phyloP scores from a whole-genome alignment of 1,140 invertebrate genomes.

The Drosophila azteca region DNA sequence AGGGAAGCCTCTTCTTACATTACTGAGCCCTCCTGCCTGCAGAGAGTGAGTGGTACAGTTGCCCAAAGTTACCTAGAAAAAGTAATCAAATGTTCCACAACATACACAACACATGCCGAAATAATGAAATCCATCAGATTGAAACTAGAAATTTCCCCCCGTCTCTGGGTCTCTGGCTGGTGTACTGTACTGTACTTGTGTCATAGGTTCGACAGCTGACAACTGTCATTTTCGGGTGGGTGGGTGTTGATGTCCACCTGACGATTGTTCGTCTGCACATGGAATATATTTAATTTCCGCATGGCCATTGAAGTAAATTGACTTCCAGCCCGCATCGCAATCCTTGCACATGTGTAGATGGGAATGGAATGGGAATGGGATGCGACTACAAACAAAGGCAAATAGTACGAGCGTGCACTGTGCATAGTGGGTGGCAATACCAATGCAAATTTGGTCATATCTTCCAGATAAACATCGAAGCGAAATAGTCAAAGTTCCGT shows the following conservation, averaged over 20 bases:
- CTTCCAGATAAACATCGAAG: constrained; percentile 58
- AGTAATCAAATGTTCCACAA: constrained; percentile 19
- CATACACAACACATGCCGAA: neutral
- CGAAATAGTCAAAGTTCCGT: constrained; percentile 35
- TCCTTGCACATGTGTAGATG: constrained; percentile 9
- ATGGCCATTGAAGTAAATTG: constrained; percentile 59
- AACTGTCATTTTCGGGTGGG: constrained; percentile 64
- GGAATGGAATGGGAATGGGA: too few relatives aligned
- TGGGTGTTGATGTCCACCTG: constrained; percentile 42
- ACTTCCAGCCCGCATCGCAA: constrained; percentile 26
- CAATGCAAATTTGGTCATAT: constrained; percentile 52
- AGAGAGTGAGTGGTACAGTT: too few relatives aligned
- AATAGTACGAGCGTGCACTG: too few relatives aligned
- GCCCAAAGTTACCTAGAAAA: constrained; percentile 2
- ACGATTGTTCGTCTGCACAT: constrained; percentile 42
- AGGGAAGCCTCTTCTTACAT: neutral
- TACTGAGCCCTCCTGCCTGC: neutral
- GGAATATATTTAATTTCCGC: constrained; percentile 78
- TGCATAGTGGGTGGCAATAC: constrained; percentile 11
- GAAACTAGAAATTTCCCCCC: constrained; percentile 9
- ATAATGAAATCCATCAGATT: constrained; percentile 17
- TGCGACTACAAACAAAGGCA: constrained; percentile 21
- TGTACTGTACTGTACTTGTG: constrained; percentile 49
- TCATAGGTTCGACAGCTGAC: constrained; percentile 55
- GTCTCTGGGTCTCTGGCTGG: constrained; percentile 5